Base-by-base conservation (phyloP, 2,888 invertebrate species). In the Octonoba sinensis region DNA sequence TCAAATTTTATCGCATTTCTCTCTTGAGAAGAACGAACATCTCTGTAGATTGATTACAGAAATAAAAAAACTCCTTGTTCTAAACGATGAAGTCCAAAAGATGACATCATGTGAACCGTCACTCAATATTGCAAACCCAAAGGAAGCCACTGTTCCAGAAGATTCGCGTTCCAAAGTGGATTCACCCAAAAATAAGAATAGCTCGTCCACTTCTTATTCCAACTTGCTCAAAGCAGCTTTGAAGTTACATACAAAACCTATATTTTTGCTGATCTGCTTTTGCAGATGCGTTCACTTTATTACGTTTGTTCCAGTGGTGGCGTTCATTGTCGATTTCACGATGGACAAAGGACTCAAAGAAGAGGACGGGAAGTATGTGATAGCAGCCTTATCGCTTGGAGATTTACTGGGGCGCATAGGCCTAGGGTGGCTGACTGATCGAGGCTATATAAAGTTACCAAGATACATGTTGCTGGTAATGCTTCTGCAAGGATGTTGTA, bases 391-490 rank as follows among this genome's bases (percentile, higher is more conserved):
- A 56, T 83, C 84, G 13, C 22, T 82, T 4, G 84, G 84, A 0
- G 85, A 85, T 59, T 71, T 85, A 1, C 11, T 84, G 0, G 84
- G 85, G n/a, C 54, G 85, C n/a, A 54, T 85, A 15, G 62, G 83
- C 16, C 79, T 84, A 27, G 85, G 85, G 16, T 83, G 84, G 79
- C 54, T 85, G 0, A 75, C 78, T 0, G 85, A 85, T 27, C n/a
- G 36, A 18, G 71, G 71, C 18, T 76, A 46, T 18, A 13, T 82
- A 11, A 56, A 18, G 12, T 11, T 81, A 13, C 49, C 57, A 0
- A 67, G 47, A 44, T 82, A 72, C 56, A 82, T 82, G 67, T 15
- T 76, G 47, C 1, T 56, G 0, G 76, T 71, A 0, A 82, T 82
- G 82, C 22, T 82, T 1, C n/a, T 72, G 11, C 76, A 76, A 20